phyloP scores from a whole-genome alignment of 2,888 invertebrate species.

The Calameuta idolon region DNA sequence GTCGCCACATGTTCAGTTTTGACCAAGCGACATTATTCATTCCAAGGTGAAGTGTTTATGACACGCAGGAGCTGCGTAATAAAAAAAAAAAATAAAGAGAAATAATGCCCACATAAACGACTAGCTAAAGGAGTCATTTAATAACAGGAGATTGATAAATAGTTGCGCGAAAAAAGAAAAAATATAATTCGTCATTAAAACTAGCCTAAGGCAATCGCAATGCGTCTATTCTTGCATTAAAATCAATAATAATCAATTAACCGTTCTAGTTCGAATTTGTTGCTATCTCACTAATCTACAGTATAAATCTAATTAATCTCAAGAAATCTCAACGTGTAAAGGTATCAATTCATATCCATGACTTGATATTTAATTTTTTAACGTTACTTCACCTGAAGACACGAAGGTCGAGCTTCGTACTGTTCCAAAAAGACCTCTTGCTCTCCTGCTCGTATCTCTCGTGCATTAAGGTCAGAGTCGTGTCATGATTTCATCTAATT shows the following conservation, averaged over 20 bases:
- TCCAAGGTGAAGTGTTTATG: neutral
- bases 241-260: neutral
- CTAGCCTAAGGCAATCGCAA: neutral
- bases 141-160: neutral
- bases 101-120: neutral
- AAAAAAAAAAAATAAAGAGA: neutral
- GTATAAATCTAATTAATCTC: neutral
- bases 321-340: neutral
- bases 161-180: neutral
- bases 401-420: neutral
- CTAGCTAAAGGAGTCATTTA: neutral
- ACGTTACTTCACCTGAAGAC: neutral
- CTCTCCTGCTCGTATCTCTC: neutral
- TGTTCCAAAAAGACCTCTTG: neutral
- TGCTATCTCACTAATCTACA: neutral
- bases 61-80: neutral
- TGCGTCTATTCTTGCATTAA: neutral
- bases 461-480: neutral
- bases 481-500: neutral
- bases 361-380: neutral
- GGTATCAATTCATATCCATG: neutral
- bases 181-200: neutral
- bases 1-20: neutral
- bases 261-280: neutral
- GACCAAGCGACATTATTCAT: neutral